Conservation (phyloP, 1,140 invertebrate species). For the Cephus cinctus region DNA sequence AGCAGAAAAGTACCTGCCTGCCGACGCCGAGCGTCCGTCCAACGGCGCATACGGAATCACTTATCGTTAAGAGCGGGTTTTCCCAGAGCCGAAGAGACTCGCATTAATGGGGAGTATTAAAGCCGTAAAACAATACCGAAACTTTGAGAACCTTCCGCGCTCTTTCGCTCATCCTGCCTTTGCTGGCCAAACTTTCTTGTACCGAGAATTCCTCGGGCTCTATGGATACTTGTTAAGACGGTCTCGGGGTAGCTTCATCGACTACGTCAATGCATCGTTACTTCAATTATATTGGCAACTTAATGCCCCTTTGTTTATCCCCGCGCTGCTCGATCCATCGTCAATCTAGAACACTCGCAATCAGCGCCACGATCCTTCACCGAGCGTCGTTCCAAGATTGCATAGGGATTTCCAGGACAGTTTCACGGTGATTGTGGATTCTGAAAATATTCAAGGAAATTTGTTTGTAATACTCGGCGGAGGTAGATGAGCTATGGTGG, state of each 20-base stretch:
- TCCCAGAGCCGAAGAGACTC: constrained; percentile 10
- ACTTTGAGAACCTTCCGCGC: constrained; percentile 24
- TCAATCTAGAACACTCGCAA: constrained; percentile 22
- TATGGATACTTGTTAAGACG: too few species aligned
- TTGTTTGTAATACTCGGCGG: constrained; percentile 8
- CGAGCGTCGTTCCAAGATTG: too few species aligned
- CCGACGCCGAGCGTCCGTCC: too few species aligned
- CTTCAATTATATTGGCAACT: constrained; percentile 30
- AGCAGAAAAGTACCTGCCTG: too few species aligned
- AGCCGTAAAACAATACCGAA: constrained; percentile 31
- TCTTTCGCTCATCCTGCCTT: constrained; percentile 21
- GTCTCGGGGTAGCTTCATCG: too few species aligned
- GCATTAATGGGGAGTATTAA: constrained; percentile 12
- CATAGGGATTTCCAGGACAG: too few species aligned
- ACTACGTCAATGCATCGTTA: too few species aligned
- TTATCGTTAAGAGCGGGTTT: constrained; percentile 20
- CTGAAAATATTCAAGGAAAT: too few species aligned
- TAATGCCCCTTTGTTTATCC: constrained; percentile 24
- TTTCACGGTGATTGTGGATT: too few species aligned
- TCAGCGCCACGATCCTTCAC: too few species aligned
- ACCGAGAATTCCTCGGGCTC: constrained; percentile 17
- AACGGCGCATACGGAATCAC: constrained; percentile 26
- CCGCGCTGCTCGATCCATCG: constrained; percentile 26
- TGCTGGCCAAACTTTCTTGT: constrained; percentile 26
- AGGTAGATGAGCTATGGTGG: constrained; percentile 4